Evolutionary conservation across 2,888 invertebrate species (phyloP).

Genomic region (Oxycera nigricornis): DNA sequence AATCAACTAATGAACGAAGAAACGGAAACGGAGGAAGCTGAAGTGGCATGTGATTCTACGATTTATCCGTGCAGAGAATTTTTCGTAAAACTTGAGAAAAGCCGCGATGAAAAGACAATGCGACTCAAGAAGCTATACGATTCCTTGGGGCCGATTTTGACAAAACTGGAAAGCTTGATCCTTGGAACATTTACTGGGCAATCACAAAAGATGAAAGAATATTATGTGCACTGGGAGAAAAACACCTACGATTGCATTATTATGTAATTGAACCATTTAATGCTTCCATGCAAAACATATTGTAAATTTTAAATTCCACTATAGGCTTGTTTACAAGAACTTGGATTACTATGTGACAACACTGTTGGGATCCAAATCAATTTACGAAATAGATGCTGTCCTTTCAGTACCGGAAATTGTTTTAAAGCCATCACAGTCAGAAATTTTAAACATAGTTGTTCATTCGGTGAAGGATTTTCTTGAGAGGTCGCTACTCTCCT

Average conservation of each 20-base stretch:
- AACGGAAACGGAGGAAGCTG: neutral
- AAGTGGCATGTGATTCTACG: neutral
- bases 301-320: no score
- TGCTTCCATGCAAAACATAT: neutral
- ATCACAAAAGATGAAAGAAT: slow-evolving; percentile 75
- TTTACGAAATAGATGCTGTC: slow-evolving; percentile 82
- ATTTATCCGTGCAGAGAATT: slow-evolving; percentile 62
- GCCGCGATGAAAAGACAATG: slow-evolving; percentile 73
- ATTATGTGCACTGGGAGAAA: slow-evolving; percentile 84
- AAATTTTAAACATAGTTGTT: slow-evolving; percentile 79
- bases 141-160: slow-evolving; percentile 80
- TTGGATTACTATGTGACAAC: slow-evolving; percentile 72
- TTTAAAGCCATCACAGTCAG: slow-evolving; percentile 75
- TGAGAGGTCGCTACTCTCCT: slow-evolving; percentile 65
- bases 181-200: slow-evolving; percentile 79
- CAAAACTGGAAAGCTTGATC: slow-evolving; percentile 85
- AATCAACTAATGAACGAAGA: neutral
- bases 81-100: slow-evolving; percentile 74
- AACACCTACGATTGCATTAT: slow-evolving; percentile 75
- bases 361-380: slow-evolving; percentile 65
- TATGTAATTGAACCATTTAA: slow-evolving; percentile 59
- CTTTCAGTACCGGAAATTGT: slow-evolving; percentile 78
- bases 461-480: slow-evolving; percentile 79
- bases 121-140: slow-evolving; percentile 76
- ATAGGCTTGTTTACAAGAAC: slow-evolving; percentile 74